Evolutionary conservation across 2,888 invertebrate genomes (phyloP).

Genomic region (Spodoptera littoralis): DNA sequence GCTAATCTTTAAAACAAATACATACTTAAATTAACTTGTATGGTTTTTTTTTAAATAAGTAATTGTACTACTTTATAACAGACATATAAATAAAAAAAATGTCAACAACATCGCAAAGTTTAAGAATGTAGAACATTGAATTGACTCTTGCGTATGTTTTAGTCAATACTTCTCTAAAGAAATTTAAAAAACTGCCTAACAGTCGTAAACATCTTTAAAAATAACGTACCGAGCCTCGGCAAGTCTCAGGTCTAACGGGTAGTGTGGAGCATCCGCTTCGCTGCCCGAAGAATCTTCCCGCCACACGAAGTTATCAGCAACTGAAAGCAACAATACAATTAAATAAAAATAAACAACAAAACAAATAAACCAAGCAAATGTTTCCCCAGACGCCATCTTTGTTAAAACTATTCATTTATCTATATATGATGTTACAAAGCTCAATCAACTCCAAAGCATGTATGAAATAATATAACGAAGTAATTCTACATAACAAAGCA

Average conservation of each 20-base stretch:
- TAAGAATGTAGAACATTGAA: too few species aligned
- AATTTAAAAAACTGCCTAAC: too few species aligned
- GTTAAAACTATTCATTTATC: not conserved
- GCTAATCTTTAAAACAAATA: too few species aligned
- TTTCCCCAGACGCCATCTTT: not conserved
- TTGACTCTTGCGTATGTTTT: too few species aligned
- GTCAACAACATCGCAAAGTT: too few species aligned
- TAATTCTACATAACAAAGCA: conserved; percentile 63
- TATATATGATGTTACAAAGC: conserved; percentile 21
- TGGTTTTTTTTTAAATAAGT: too few species aligned
- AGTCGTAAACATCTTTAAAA: too few species aligned
- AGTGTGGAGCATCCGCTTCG: conserved; percentile 84
- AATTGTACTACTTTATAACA: too few species aligned
- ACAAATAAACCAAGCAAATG: conserved; percentile 31
- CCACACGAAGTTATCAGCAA: conserved; percentile 82
- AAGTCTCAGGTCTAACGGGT: conserved; percentile 83
- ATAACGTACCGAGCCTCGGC: conserved; percentile 82
- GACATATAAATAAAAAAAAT: too few species aligned
- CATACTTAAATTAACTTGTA: too few species aligned
- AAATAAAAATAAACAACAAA: conserved; percentile 4
- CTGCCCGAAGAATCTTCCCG: conserved; percentile 86
- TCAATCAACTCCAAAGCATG: conserved; percentile 70
- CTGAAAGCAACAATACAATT: conserved; percentile 60
- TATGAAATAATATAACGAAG: conserved; percentile 74
- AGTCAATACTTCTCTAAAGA: too few species aligned